Conservation (phyloP, 2,888 invertebrate genomes). For the Diogma glabrata region DNA sequence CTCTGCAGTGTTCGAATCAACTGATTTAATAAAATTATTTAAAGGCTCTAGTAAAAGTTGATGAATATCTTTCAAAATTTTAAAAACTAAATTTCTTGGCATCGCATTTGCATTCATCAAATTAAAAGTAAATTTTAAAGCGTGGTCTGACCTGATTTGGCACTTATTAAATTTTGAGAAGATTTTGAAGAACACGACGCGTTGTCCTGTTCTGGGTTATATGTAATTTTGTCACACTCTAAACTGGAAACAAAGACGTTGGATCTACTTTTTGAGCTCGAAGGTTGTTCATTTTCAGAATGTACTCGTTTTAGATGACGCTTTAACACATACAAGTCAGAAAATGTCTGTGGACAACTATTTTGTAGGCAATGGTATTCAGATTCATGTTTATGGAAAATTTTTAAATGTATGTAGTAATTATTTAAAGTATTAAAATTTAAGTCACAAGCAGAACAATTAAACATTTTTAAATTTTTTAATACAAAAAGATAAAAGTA, state of each 20-base stretch:
- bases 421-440: too few species aligned
- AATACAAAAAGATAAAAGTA: too few species aligned
- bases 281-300: neutral
- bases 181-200: too few species aligned
- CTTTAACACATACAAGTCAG: neutral
- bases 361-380: conserved; percentile 2
- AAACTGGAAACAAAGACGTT: neutral
- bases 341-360: neutral
- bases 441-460: too few species aligned
- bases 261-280: neutral
- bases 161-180: too few species aligned
- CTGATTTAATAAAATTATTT: neutral
- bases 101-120: neutral
- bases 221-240: too few species aligned
- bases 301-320: neutral
- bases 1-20: neutral
- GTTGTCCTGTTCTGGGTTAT: too few species aligned
- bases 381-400: neutral
- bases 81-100: neutral
- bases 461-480: too few species aligned
- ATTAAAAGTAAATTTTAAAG: neutral
- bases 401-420: neutral
- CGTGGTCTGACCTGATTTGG: neutral
- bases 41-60: neutral
- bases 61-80: neutral